Evolutionary conservation across 2,797 vertebrate genomes (phyloP), one percentile per base, ranked within the genome.

Genomic region (Characodon lateralis): DNA sequence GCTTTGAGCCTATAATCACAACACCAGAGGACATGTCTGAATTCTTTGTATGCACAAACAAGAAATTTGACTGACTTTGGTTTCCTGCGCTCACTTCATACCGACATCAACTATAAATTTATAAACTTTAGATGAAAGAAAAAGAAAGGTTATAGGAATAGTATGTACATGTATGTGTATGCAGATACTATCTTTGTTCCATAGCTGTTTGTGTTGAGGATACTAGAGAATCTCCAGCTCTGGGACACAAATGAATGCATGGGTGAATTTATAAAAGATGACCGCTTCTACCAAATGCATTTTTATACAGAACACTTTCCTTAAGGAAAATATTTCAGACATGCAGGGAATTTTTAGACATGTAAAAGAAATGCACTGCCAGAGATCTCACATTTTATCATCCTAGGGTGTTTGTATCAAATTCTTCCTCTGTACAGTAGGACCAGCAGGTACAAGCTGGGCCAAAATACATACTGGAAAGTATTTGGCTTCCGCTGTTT

Each of bases 291-390:
- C 77, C 75, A 77, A 77, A 71, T 58, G 65, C 72, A 71, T 78
- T 81, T 65, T 71, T 80, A 68, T 24, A 74, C 77, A 80, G 71
- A 79, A 72, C 16, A 6, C 35, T 76, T 65, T 73, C 31, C 80
- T 82, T 72, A 74, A 74, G 77, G 59, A 71, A 86, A 90, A 86
- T 82, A 91, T 92, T 78, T 76, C 87, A 79, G 88, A 92, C 90
- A 74, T 78, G 50, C 59, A 10, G 26, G n/a, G 58, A 46, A 74
- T n/a, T 78, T 73, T 1, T 16, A 76, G n/a, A 71, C 68, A 56
- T 35, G 66, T 12, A 63, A 24, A 75, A 66, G 56, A 46, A 35
- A 69, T 28, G 41, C 35, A 76, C 73, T 80, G 18, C 7, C 1
- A 24, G 69, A 74, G 58, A 88, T 84, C 69, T 74, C 61, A 51